Evolutionary conservation across 2,888 invertebrate species (phyloP), one percentile per base, ranked within the genome.

Genomic region (Schizotus pectinicornis): DNA sequence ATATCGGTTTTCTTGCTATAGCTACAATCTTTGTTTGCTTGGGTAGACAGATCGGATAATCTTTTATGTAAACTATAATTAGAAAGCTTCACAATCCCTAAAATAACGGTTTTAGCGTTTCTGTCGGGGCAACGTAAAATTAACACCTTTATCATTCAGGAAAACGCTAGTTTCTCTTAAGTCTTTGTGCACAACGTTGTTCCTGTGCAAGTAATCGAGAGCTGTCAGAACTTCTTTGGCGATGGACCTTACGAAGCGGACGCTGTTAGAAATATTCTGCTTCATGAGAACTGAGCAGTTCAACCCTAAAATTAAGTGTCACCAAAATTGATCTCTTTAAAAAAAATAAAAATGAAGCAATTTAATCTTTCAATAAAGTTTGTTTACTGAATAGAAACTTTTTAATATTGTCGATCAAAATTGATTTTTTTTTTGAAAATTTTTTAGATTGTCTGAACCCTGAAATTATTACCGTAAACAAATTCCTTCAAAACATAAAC

Each of bases 161-260:
- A 88, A 90, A 51, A 93, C 86, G 64, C 88, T 89, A 12, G 88
- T 86, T 68, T 88, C 87, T 58, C 89, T 81, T n/a, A 96, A 80
- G 77, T 92, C 89, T 71, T 89, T 88, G 76, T 96, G 95, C 9
- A 93, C 87, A 1, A 95, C 87, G 63, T 91, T 90, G 61, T 89
- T 90, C 67, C 87, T 84, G 75, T 96, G 95, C 53, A 96, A 81
- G 75, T 88, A 93, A 35, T 86, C 85, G 32, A 95, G 79, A 8
- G 90, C 93, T 49, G 86, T 84, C 2, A 95, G 81, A 30, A 94
- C 84, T 31, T 91, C 92, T 43, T 82, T 81, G 0, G 89, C 88
- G 32, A 94, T 84, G 72, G 85, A 83, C 32, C 88, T 83, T 6
- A 92, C 72, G 51, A 87, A 77, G 54, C 83, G 83, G 6, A 82